Evolutionary conservation across 2,797 vertebrate species (phyloP).

Genomic region (Perodicticus potto): DNA sequence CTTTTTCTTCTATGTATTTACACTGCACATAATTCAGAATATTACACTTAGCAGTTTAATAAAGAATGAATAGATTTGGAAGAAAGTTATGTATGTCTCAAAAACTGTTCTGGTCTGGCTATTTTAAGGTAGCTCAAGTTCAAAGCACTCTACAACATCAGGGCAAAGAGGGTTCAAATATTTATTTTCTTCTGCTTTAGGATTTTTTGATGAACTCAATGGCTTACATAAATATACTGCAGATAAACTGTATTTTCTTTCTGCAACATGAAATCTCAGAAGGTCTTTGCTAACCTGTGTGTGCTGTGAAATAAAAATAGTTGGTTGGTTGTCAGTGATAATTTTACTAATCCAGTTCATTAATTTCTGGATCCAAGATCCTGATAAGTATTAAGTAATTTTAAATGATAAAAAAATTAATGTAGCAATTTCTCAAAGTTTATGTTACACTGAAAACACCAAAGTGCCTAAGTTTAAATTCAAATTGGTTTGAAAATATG

Average conservation of each 20-base stretch:
- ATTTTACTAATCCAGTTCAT: slow-evolving; percentile 11
- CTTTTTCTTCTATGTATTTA: not conserved
- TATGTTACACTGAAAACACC: not conserved
- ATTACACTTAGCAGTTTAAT: not conserved
- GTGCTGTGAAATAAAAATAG: slow-evolving; percentile 25
- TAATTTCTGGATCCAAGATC: slow-evolving; percentile 3
- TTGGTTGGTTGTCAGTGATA: not conserved
- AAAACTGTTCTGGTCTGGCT: not conserved
- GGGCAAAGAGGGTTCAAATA: not conserved
- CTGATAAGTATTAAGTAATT: not conserved
- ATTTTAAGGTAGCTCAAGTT: not conserved
- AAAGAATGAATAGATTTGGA: not conserved
- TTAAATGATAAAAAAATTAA: slow-evolving; percentile 41
- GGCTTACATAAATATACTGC: not conserved
- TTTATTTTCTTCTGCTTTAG: not conserved
- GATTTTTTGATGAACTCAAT: not conserved
- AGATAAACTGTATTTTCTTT: not conserved
- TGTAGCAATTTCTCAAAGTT: not conserved
- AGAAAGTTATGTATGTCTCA: not conserved
- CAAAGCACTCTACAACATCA: not conserved
- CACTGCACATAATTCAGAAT: not conserved
- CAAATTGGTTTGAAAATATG: not conserved
- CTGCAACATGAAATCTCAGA: not conserved
- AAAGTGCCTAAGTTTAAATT: not conserved
- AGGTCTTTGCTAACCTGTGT: slow-evolving; percentile 10